Evolutionary conservation across 2,113 vertebrate species (phyloP).

Genomic region (Varanus komodoensis): DNA sequence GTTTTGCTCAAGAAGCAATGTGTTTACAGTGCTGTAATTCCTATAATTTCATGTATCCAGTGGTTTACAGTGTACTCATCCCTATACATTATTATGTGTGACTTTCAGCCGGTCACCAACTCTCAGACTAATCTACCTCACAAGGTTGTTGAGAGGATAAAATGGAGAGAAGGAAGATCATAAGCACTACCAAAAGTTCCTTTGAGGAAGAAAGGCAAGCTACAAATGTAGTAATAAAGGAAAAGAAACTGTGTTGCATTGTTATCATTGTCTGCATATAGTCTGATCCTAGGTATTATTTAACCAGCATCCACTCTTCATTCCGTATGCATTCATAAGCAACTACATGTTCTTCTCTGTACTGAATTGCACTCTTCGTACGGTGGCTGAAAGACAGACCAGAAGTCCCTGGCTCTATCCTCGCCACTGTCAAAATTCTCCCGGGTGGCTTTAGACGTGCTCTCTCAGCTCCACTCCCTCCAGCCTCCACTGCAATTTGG

Average conservation of each 20-base stretch:
- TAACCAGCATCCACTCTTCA: neutral
- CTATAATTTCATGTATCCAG: neutral
- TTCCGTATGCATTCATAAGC: too few relatives aligned
- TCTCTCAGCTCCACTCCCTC: neutral
- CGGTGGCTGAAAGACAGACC: neutral
- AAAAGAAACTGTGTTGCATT: neutral
- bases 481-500: neutral
- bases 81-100: neutral
- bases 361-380: neutral
- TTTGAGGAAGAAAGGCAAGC: too few relatives aligned
- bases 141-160: too few relatives aligned
- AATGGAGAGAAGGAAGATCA: too few relatives aligned
- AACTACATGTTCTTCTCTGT: neutral
- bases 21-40: neutral
- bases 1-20: too few relatives aligned
- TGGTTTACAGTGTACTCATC: neutral
- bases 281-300: neutral
- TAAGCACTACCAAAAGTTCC: too few relatives aligned
- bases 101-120: too few relatives aligned
- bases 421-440: neutral
- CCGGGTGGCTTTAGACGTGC: neutral
- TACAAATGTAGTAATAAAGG: too few relatives aligned
- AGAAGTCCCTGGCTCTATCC: neutral
- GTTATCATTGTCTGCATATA: neutral
- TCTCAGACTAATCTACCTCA: too few relatives aligned